Conservation (phyloP, 2,888 invertebrate genomes). For the Caenorhabditis afra region DNA sequence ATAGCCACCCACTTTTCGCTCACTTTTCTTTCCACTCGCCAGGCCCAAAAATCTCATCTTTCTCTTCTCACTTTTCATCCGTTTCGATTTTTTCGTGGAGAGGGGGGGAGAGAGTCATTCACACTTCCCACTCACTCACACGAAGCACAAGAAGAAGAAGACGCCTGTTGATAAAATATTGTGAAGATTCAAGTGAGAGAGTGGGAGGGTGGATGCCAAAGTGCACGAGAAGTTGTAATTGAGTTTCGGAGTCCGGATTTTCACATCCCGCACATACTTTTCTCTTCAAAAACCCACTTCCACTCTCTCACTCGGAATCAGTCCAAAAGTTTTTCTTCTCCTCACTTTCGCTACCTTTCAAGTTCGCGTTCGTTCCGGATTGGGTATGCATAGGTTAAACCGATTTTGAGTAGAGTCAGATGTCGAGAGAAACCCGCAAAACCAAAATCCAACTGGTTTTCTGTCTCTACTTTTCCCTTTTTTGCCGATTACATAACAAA, state of each 20-base stretch:
- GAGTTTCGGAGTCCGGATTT: neutral
- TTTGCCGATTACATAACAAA: slow-evolving; percentile 31
- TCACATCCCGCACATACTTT: too few relatives aligned
- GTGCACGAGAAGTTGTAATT: slow-evolving; percentile 29
- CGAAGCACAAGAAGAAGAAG: too few relatives aligned
- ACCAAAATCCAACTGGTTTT: slow-evolving; percentile 35
- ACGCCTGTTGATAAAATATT: slow-evolving; percentile 42
- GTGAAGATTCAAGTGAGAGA: neutral
- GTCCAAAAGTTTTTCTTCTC: neutral
- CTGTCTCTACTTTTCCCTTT: neutral
- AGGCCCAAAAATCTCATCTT: slow-evolving; percentile 22
- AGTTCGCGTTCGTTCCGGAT: slow-evolving; percentile 9
- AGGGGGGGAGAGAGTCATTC: slow-evolving; percentile 21
- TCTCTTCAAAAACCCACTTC: neutral
- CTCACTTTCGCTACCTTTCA: too few relatives aligned
- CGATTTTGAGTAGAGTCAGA: slow-evolving; percentile 34
- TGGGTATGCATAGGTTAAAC: slow-evolving; percentile 22
- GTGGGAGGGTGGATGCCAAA: slow-evolving; percentile 4
- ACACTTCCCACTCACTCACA: slow-evolving; percentile 18
- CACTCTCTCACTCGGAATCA: neutral
- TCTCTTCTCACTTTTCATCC: slow-evolving; percentile 34
- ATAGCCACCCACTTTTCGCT: neutral
- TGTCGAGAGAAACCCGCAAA: slow-evolving; percentile 11
- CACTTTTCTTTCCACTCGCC: neutral
- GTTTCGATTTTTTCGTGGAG: slow-evolving; percentile 6